Evolutionary conservation across 2,113 vertebrate species (phyloP).

Genomic region (Hemibagrus wyckioides): DNA sequence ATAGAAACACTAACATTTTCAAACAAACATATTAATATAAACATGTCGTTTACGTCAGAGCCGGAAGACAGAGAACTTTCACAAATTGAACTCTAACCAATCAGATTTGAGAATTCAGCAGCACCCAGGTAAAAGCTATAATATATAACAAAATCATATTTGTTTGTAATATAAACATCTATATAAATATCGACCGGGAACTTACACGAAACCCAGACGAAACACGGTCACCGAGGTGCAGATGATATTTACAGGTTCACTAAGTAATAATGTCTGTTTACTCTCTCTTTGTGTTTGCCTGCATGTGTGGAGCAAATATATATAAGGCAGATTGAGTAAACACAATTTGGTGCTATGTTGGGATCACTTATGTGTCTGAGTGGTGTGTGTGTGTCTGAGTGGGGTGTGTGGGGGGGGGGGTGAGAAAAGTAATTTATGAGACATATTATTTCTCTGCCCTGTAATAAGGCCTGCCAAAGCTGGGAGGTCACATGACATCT

Average conservation of each 20-base stretch:
- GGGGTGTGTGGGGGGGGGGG: neutral
- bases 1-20: neutral
- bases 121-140: neutral
- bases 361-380: slow-evolving; percentile 1
- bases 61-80: neutral
- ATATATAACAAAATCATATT: neutral
- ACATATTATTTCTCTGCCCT: slow-evolving; percentile 18
- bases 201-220: neutral
- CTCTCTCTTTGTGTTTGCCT: neutral
- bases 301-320: neutral
- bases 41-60: neutral
- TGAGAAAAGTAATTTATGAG: slow-evolving; percentile 9
- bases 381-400: neutral
- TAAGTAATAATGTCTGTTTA: slow-evolving; percentile 20
- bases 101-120: slow-evolving; percentile 6
- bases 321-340: slow-evolving; percentile 16
- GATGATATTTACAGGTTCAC: slow-evolving; percentile 12
- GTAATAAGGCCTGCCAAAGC: neutral
- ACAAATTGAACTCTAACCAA: neutral
- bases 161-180: no score
- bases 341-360: neutral
- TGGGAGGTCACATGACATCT: slow-evolving; percentile 4
- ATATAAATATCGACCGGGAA: neutral
- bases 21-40: neutral
- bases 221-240: neutral